Conservation (phyloP, 2,888 invertebrate genomes). For the Lepeophtheirus nordmannii region DNA sequence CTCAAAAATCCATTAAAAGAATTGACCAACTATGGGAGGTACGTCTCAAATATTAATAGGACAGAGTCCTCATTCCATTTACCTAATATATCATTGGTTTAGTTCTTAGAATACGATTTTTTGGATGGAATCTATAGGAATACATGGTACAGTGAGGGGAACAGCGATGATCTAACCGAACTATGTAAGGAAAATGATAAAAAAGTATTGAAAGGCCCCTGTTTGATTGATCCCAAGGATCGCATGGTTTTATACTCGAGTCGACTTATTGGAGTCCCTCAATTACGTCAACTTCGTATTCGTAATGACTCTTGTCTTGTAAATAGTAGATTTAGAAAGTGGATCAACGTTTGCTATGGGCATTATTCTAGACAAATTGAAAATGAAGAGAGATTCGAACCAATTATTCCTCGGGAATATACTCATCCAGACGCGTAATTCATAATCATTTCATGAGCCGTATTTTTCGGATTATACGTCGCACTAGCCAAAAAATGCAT, state of each 20-base stretch:
- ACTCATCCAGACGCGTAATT: constrained; percentile 35
- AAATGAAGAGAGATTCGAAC: constrained; percentile 40
- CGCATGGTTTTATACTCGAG: constrained; percentile 42
- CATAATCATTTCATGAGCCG: too few species aligned
- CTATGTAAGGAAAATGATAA: constrained; percentile 28
- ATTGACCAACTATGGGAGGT: constrained; percentile 46
- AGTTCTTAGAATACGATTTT: constrained; percentile 37
- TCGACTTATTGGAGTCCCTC: constrained; percentile 44
- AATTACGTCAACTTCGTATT: constrained; percentile 38
- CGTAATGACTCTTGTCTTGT: constrained; percentile 46
- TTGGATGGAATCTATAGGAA: constrained; percentile 43
- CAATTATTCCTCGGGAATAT: constrained; percentile 27
- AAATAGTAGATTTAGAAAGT: constrained; percentile 44
- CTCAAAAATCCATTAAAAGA: constrained; percentile 36
- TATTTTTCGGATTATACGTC: too few species aligned
- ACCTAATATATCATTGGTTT: not conserved
- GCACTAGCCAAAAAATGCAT: not conserved
- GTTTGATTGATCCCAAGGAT: constrained; percentile 28
- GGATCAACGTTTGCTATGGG: constrained; percentile 46
- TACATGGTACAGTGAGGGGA: constrained; percentile 36
- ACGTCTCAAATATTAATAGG: constrained; percentile 28
- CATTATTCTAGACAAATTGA: constrained; percentile 40
- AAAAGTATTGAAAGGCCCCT: not conserved
- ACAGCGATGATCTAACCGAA: constrained; percentile 11
- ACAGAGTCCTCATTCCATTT: too few species aligned